Conservation (phyloP, 2,113 vertebrate genomes). For the Vidua macroura region DNA sequence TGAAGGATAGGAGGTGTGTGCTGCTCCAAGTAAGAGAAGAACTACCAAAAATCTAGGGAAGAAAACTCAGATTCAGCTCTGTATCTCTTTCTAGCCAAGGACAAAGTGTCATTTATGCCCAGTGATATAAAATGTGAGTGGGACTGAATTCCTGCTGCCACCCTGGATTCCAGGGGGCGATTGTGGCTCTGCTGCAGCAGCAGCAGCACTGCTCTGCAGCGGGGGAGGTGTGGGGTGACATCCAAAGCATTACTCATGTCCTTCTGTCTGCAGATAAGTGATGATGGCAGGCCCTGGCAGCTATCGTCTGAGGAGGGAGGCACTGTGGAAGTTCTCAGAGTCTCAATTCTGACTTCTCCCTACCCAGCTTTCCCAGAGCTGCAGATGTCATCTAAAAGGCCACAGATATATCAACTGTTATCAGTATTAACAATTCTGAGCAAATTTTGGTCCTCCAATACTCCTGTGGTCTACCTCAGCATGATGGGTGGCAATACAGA, state of each 20-base stretch:
- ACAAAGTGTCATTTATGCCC: background rate
- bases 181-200: background rate
- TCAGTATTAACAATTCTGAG: background rate
- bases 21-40: background rate
- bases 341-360: background rate
- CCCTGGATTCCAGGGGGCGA: background rate
- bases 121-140: background rate
- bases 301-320: background rate
- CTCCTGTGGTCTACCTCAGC: background rate
- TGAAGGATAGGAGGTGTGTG: background rate
- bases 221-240: conserved; percentile 1
- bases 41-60: background rate
- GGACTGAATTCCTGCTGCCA: background rate
- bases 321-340: background rate
- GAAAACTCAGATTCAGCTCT: background rate
- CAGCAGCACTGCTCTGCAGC: background rate
- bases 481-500: background rate
- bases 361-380: background rate
- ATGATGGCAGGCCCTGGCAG: background rate
- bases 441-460: background rate
- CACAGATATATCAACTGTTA: background rate
- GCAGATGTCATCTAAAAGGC: background rate
- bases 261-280: conserved; percentile 19
- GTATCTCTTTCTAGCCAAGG: background rate
- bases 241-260: conserved; percentile 46